Evolutionary conservation across 2,797 vertebrate genomes (phyloP), one percentile per base, ranked within the genome.

Genomic region (Bradypus variegatus): DNA sequence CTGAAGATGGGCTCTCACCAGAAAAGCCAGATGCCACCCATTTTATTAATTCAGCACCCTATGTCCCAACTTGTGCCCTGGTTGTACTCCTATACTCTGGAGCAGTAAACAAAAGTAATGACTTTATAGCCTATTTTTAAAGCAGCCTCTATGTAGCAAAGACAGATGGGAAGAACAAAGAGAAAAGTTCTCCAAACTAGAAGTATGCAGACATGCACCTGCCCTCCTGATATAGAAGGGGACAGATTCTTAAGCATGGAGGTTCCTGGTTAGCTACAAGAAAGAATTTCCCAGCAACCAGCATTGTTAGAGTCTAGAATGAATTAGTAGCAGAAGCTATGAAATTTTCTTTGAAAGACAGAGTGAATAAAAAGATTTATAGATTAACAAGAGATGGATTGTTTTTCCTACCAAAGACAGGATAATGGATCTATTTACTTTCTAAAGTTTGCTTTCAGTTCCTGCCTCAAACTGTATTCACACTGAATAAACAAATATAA

Each of bases 351-450:
- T 87, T 86, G 78, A 75, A 86, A 91, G 78, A 82, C 0, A 90
- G 65, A 86, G 45, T 73, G 67, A 95, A 78, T 58, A 83, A 88
- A 81, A 29, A 95, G 65, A 95, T 25, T 41, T 21, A 73, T 15
- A 64, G 64, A 88, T 60, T 55, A 69, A 91, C 91, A 92, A 60
- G 64, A 91, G n/a, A 85, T 11, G 77, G 41, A 90, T 70, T 92
- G 27, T n/a, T 48, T 92, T 91, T 92, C 67, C 92, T 95, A 84
- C 70, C 75, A 83, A 95, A 92, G 88, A 89, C n/a, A 92, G 85
- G 55, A 94, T 78, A 38, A 48, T 89, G 41, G 88, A 83, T 64
- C 45, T 89, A 38, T 31, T 77, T 41, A 87, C 64, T 36, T 36
- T 94, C 77, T 70, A 90, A 79, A 50, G 23, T 91, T 93, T 94